Conservation (phyloP, 2,113 vertebrate genomes). For the Nerophis ophidion region DNA sequence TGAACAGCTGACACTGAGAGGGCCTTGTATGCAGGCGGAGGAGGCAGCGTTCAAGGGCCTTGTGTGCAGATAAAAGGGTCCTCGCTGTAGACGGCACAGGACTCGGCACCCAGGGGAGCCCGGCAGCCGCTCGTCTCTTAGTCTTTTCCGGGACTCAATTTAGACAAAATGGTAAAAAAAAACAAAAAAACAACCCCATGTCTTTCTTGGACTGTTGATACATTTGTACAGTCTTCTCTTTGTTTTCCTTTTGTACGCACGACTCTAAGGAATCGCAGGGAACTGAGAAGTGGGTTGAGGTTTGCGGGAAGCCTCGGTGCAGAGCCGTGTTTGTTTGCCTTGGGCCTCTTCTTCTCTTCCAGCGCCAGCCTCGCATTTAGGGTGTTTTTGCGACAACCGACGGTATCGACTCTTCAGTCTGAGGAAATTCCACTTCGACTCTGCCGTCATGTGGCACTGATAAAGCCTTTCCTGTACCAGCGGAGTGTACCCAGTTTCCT, state of each 20-base stretch:
- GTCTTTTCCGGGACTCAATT: constrained; percentile 39
- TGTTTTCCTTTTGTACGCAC: constrained; percentile 38
- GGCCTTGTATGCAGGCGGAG: constrained; percentile 67
- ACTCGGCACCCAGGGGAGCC: constrained; percentile 53
- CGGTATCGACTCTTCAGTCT: constrained; percentile 51
- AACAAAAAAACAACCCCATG: background rate
- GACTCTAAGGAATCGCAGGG: constrained; percentile 41
- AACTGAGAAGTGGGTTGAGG: constrained; percentile 69
- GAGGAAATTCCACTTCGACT: constrained; percentile 95
- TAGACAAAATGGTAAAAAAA: constrained; percentile 52
- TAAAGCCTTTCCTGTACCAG: constrained; percentile 98
- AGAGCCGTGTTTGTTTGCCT: constrained; percentile 72
- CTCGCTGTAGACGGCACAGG: constrained; percentile 50
- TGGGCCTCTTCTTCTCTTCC: constrained; percentile 52
- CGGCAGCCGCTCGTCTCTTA: constrained; percentile 47
- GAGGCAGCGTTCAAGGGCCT: constrained; percentile 71
- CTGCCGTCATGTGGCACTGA: constrained; percentile 94
- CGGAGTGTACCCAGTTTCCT: constrained; percentile 94
- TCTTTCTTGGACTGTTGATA: constrained; percentile 49
- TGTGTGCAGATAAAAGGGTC: constrained; percentile 71
- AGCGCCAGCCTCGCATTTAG: constrained; percentile 26
- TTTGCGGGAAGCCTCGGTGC: constrained; percentile 71
- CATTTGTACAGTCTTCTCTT: constrained; percentile 39
- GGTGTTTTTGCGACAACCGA: constrained; percentile 16
- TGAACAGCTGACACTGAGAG: constrained; percentile 81